Base-by-base conservation (phyloP, 2,888 invertebrate species). In the Andrena hattorfiana region DNA sequence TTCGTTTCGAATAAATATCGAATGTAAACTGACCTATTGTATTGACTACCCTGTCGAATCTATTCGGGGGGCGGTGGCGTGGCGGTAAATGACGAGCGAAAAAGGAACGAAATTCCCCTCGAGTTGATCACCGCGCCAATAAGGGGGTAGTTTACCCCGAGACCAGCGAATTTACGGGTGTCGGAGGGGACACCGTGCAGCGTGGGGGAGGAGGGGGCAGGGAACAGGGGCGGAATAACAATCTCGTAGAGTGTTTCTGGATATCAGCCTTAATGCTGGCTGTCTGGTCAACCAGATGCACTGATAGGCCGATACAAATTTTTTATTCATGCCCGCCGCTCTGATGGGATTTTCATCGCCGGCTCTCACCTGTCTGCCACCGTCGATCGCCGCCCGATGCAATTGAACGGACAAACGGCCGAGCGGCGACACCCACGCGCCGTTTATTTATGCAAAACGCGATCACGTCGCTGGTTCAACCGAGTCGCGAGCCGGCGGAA, bases 271-370 rank as follows among this genome's bases (percentile, higher is more conserved):
- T 90, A 90, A 90, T 90, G 85, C 86, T 77, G 73, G 77, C 77
- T 89, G 87, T 89, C 89, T 89, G 90, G 89, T 91, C 90, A 90
- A 90, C 90, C 91, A 89, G 89, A 90, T 90, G 90, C 89, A 86
- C 86, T 80, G 86, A 77, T 77, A 83, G 84, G 80, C 72, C 77
- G 83, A 82, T 82, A 81, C 75, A 35, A 79, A 92, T 92, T 92
- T 93, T 93, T 92, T 93, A 93, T 93, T 92, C 91, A 91, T 90
- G 86, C 87, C 69, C 83, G 70, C 83, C 87, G 86, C 87, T 86
- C 90, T 89, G 89, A 90, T 91, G 91, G 92, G 91, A 92, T 92
- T 92, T 92, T 90, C 91, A 89, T 89, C 89, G 88, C 62, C 70
- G 82, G 62, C 79, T 80, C 85, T 91, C 88, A 91, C 91, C 90